phyloP scores from a whole-genome alignment of 2,113 vertebrate genomes.

The Solea senegalensis region DNA sequence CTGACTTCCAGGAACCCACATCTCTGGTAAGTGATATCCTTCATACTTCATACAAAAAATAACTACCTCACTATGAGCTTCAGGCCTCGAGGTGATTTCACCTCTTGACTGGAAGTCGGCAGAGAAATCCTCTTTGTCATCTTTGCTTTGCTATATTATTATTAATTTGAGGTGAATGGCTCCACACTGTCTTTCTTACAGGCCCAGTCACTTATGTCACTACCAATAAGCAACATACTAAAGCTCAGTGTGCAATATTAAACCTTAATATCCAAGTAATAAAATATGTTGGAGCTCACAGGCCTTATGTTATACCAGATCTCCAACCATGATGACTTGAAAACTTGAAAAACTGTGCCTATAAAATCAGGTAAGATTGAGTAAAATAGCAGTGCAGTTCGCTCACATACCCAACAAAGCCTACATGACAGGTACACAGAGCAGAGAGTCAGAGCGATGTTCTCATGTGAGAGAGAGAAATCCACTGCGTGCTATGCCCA shows the following conservation, averaged over 20 bases:
- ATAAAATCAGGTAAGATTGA: too few relatives aligned
- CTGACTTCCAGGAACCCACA: slow-evolving; percentile 48
- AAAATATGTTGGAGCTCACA: too few relatives aligned
- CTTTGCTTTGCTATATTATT: not conserved
- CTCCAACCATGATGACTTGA: too few relatives aligned
- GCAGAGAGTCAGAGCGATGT: not conserved
- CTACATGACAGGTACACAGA: not conserved
- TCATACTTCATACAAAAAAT: slow-evolving; percentile 38
- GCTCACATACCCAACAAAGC: not conserved
- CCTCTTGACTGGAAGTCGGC: slow-evolving; percentile 10
- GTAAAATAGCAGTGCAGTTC: too few relatives aligned
- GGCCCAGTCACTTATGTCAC: not conserved
- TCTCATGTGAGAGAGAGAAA: not conserved
- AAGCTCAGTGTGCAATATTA: too few relatives aligned
- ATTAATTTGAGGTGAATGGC: not conserved
- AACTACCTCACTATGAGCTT: not conserved
- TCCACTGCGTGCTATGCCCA: not conserved
- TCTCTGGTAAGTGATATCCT: slow-evolving; percentile 54
- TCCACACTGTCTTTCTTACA: not conserved
- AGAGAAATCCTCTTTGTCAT: not conserved
- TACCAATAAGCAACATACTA: not conserved
- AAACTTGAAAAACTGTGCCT: too few relatives aligned
- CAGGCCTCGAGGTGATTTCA: slow-evolving; percentile 1
- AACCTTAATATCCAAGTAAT: too few relatives aligned
- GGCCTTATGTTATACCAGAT: too few relatives aligned